Conservation (phyloP, 2,888 invertebrate species). For the Ischnura elegans region DNA sequence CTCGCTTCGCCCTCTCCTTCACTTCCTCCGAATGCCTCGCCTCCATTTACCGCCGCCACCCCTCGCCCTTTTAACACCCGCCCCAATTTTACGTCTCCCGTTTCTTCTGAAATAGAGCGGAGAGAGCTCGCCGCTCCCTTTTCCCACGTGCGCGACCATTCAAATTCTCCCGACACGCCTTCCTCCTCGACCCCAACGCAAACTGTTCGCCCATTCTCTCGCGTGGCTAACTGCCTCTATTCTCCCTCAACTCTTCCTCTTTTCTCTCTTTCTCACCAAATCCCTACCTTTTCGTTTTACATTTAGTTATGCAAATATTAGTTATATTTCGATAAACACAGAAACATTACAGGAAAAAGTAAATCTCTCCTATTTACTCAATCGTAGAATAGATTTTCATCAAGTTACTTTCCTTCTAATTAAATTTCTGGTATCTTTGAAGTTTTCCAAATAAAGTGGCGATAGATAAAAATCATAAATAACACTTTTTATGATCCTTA, state of each 20-base stretch:
- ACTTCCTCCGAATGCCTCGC: too few species aligned
- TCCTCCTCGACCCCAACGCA: neutral
- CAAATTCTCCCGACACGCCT: neutral
- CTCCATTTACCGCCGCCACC: neutral
- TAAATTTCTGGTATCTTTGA: too few species aligned
- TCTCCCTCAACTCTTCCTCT: neutral
- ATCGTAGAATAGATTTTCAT: too few species aligned
- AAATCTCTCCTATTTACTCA: too few species aligned
- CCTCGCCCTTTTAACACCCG: neutral
- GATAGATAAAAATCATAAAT: too few species aligned
- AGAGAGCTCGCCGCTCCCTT: neutral
- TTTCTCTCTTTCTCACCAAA: neutral
- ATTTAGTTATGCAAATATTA: too few species aligned
- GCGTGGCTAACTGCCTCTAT: neutral
- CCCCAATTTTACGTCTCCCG: neutral
- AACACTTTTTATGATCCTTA: too few species aligned
- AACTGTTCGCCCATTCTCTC: slow-evolving; percentile 13
- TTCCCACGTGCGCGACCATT: neutral
- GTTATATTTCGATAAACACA: too few species aligned
- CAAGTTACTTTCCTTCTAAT: too few species aligned
- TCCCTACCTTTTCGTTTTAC: neutral
- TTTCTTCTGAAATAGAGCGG: too few species aligned
- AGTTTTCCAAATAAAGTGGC: too few species aligned
- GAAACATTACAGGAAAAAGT: too few species aligned
- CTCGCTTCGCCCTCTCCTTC: neutral